Evolutionary conservation across 1,140 invertebrate species (phyloP).

Genomic region (Melipona quadrifasciata): DNA sequence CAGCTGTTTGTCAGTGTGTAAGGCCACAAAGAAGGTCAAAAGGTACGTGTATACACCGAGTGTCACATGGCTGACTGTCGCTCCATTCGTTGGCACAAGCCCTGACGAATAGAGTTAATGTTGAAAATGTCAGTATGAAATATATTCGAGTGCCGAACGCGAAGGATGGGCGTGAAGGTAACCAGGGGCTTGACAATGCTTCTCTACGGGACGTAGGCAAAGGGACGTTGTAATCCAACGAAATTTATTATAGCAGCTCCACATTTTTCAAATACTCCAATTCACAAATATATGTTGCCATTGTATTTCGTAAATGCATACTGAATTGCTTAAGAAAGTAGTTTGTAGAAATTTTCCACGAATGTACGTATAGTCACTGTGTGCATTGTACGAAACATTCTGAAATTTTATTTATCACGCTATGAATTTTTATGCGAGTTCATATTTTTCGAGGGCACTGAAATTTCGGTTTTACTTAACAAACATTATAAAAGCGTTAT

Average conservation of each 20-base stretch:
- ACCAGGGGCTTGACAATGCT: slow-evolving; percentile 29
- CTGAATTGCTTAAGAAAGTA: too few relatives aligned
- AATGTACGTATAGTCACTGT: too few relatives aligned
- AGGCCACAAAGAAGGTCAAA: slow-evolving; percentile 50
- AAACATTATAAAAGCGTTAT: too few relatives aligned
- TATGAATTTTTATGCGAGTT: too few relatives aligned
- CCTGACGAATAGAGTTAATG: slow-evolving; percentile 67
- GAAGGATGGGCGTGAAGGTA: slow-evolving; percentile 54
- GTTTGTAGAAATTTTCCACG: too few relatives aligned
- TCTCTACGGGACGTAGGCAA: slow-evolving; percentile 33
- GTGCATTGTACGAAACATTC: too few relatives aligned
- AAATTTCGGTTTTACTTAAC: too few relatives aligned
- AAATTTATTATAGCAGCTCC: slow-evolving; percentile 45
- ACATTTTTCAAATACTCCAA: background rate
- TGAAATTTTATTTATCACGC: too few relatives aligned
- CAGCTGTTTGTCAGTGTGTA: slow-evolving; percentile 51
- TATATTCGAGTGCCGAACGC: slow-evolving; percentile 65
- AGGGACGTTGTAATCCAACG: slow-evolving; percentile 32
- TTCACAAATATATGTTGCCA: too few relatives aligned
- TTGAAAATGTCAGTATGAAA: slow-evolving; percentile 66
- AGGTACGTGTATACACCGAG: slow-evolving; percentile 24
- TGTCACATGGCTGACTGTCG: slow-evolving; percentile 52
- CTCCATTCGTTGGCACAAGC: slow-evolving; percentile 52
- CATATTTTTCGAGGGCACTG: too few relatives aligned
- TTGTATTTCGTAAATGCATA: too few relatives aligned